Evolutionary conservation across 2,888 invertebrate genomes (phyloP), one percentile per base, ranked within the genome.

Genomic region (Silvanus unidentatus): DNA sequence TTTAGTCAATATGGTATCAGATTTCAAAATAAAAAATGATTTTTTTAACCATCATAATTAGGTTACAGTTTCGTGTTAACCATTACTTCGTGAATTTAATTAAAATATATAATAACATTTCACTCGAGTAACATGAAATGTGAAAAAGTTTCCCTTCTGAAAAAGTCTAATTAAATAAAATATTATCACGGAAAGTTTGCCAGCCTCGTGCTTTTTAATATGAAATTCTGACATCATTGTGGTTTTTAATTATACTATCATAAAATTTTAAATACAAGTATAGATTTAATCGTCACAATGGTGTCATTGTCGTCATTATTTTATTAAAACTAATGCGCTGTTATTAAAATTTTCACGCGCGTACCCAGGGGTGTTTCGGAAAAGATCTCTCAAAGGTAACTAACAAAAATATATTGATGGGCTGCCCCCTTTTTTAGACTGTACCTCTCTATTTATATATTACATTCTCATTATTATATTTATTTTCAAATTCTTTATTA

Each of bases 361-460:
- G 75, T 74, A 73, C 74, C 77, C 65, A 89, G 88, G 89, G 84
- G 88, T 89, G 84, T 89, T 88, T 88, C 88, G 89, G 88, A 89
- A 89, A 88, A 87, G 88, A 87, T 89, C 88, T 84, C 88, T 88
- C 86, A 88, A 88, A 89, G 89, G 88, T 88, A 88, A 88, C 84
- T 84, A 80, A 72, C 71, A 37, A 37, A 9, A 32, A 32, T 16
- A 53, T 68, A 68, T 71, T 72, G 66, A 32, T 72, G 69, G 70
- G 71, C 71, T 72, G 71, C 69, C 71, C 72, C 72, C 68, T 59
- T 70, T n/a, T 63, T 70, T 72, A 71, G 71, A 70, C 70, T 71
- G 70, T 69, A 64, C 62, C 56, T 67, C 57, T 70, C 60, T 70
- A 61, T 65, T 62, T 54, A 58, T 55, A 48, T 54, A 57, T 58